Evolutionary conservation across 2,797 vertebrate species (phyloP).

Genomic region (Sebastes miniatus): DNA sequence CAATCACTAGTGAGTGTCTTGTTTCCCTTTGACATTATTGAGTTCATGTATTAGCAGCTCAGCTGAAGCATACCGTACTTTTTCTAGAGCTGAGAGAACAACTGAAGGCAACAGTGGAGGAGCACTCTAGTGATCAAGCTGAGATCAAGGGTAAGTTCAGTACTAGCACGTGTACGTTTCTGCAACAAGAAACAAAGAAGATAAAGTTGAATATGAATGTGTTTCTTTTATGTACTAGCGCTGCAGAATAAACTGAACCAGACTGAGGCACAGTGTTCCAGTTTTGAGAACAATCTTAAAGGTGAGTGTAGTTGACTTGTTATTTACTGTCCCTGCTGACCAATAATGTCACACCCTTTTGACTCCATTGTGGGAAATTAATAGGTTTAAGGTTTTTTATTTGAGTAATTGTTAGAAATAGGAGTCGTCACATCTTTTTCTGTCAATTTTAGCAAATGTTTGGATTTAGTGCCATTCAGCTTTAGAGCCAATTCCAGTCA

Average conservation of each 20-base stretch:
- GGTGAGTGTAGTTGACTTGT: conserved; percentile 17
- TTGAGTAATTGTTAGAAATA: background rate
- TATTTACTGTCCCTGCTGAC: background rate
- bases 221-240: conserved; percentile 8
- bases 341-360: background rate
- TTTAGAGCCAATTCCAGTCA: background rate
- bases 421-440: background rate
- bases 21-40: background rate
- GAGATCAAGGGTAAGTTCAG: conserved; percentile 36
- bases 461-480: background rate
- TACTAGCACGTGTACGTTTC: background rate
- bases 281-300: background rate
- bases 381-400: background rate
- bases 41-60: background rate
- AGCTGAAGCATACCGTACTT: background rate
- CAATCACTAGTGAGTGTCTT: conserved; percentile 19
- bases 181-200: background rate
- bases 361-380: background rate
- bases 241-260: conserved; percentile 37
- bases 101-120: background rate
- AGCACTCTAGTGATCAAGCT: conserved; percentile 1
- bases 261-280: conserved; percentile 26
- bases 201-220: background rate
- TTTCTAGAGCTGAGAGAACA: conserved; percentile 40
- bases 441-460: background rate